Evolutionary conservation across 2,113 vertebrate genomes (phyloP), one percentile per base, ranked within the genome.

Genomic region (Jacana jacana): DNA sequence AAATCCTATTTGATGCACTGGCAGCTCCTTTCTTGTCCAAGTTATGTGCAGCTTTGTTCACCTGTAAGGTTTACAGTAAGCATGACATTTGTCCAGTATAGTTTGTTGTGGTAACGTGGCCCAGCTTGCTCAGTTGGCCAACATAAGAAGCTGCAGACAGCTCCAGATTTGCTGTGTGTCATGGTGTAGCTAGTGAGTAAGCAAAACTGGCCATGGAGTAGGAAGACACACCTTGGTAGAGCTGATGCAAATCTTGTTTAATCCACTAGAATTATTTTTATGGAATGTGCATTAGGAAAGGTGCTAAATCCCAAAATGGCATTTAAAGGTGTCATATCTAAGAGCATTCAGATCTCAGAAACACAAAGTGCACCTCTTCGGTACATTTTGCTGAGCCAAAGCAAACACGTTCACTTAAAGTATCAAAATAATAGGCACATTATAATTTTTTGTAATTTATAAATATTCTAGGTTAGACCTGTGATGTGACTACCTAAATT

Each of bases 251-350:
- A 87, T 70, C 44, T 72, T 79, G 23, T 75, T 96, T 86, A 92
- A 86, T 78, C 81, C 30, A 49, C 48, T 76, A 23, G 83, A 92
- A 83, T 71, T 87, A 71, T 84, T 95, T 91, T 92, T 60, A 79
- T 95, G 94, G 83, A 88, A 94, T 81, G 82, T 81, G 49, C 64
- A 81, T 90, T 90, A 92, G 75, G 28, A 88, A 88, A 91, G 75
- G 28, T 90, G 52, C 48, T 79, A 81, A 93, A 84, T 91, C 82
- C 65, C 88, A 55, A 78, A 89, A 81, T 78, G 65, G 40, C 39
- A 52, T 95, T 95, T 93, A 89, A 81, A 92, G 39, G 52, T 86
- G 90, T 90, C 86, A 84, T 88, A 57, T 60, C 79, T 63, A 72
- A 83, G 84, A 88, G 35, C 37, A n/a, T 68, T 79, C 44, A n/a